These are phyloP conservation scores for Pipistrellus nathusii DNA, from an alignment of 2,797 vertebrate species.

Conservation along the genomic window DNA sequence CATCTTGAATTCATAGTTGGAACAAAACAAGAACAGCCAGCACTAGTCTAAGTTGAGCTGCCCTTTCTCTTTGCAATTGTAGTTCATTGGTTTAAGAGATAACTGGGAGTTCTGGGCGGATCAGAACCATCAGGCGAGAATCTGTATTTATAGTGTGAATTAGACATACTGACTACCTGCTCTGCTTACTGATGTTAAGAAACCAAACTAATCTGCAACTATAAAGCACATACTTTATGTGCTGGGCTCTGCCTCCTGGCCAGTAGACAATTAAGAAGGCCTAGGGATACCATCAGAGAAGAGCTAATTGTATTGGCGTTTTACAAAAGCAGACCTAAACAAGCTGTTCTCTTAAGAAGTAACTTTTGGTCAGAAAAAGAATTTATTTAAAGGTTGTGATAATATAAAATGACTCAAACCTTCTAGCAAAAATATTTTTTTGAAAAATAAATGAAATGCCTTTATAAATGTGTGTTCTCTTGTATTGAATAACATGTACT, in stretches of 20 bases:
- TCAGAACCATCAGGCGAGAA: constrained; percentile 21
- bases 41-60: constrained; percentile 15
- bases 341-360: constrained; percentile 71
- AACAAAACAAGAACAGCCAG: constrained; percentile 46
- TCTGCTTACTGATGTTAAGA: constrained; percentile 56
- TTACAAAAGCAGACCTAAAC: constrained; percentile 71
- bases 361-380: constrained; percentile 74
- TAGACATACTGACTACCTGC: constrained; percentile 52
- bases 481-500: constrained; percentile 44
- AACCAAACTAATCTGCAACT: constrained; percentile 58
- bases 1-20: constrained; percentile 53
- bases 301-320: constrained; percentile 58
- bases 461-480: constrained; percentile 82
- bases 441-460: constrained; percentile 86
- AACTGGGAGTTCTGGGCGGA: not conserved
- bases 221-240: constrained; percentile 55
- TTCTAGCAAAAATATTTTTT: constrained; percentile 84
- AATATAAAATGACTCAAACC: constrained; percentile 81
- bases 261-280: constrained; percentile 34
- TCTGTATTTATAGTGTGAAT: constrained; percentile 44
- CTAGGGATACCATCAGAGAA: constrained; percentile 57
- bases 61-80: constrained; percentile 15
- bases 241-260: constrained; percentile 66
- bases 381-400: constrained; percentile 78
- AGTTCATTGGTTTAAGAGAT: not conserved